Percentiles rank a stretch among this genome's conserved stretches.
These are phyloP conservation scores for Phalanger gymnotis DNA, from an alignment of 2,797 vertebrate species.

Conservation along the genomic window DNA sequence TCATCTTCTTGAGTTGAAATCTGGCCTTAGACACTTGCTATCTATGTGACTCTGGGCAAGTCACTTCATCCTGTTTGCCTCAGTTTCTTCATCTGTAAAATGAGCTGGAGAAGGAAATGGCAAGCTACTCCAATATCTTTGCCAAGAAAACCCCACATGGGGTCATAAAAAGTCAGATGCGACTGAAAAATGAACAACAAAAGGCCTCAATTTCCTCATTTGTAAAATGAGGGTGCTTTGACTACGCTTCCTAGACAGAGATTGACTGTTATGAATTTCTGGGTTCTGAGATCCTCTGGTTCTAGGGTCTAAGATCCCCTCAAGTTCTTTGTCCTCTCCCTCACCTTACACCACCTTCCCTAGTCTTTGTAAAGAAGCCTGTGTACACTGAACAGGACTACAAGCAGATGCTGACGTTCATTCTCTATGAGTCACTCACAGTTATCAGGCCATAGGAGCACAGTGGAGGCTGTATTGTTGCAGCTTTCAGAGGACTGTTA, in stretches of 20 bases:
- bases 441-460: slow-evolving; percentile 46
- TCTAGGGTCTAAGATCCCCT: not conserved
- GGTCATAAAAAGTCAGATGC: not conserved
- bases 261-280: not conserved
- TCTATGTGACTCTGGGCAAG: not conserved
- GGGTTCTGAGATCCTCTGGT: not conserved
- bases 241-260: not conserved
- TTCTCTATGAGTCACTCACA: slow-evolving; percentile 58
- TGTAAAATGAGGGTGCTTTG: not conserved
- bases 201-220: not conserved
- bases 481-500: not conserved
- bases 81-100: not conserved
- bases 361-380: not conserved
- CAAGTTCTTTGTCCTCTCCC: not conserved
- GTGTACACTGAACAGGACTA: slow-evolving; percentile 2
- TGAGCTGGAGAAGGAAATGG: not conserved
- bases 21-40: not conserved
- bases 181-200: not conserved
- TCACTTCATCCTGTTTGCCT: not conserved
- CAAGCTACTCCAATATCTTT: not conserved
- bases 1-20: not conserved
- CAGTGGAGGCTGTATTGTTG: slow-evolving; percentile 63
- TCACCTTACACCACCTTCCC: not conserved
- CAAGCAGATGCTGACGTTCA: not conserved
- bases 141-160: not conserved